Evolutionary conservation across 2,797 vertebrate species (phyloP).

Genomic region (Simalia tracyae): DNA sequence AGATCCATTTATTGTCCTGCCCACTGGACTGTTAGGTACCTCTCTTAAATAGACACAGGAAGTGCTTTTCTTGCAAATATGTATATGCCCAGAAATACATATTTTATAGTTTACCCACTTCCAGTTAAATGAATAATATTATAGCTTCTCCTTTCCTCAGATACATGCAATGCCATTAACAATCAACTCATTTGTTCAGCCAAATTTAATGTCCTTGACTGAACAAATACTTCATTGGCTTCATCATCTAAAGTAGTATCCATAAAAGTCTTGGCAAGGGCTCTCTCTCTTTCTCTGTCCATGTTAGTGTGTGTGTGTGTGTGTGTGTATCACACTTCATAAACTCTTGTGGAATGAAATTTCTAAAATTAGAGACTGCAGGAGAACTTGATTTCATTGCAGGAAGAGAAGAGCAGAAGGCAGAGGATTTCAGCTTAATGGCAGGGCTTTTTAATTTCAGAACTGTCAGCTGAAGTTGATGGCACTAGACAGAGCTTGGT

Average conservation of each 20-base stretch:
- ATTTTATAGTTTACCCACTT: slow-evolving; percentile 2
- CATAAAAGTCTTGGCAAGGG: slow-evolving; percentile 23
- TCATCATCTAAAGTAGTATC: slow-evolving; percentile 12
- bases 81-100: neutral
- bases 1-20: neutral
- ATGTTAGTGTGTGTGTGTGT: neutral
- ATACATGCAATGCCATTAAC: neutral
- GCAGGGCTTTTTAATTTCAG: neutral
- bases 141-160: slow-evolving; percentile 11
- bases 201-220: slow-evolving; percentile 30
- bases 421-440: neutral
- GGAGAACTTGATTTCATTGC: slow-evolving; percentile 11
- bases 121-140: slow-evolving; percentile 3
- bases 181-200: slow-evolving; percentile 31
- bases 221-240: slow-evolving; percentile 20
- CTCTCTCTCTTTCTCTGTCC: neutral
- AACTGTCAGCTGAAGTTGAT: neutral
- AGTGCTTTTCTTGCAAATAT: neutral
- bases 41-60: neutral
- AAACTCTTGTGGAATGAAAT: neutral
- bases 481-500: neutral
- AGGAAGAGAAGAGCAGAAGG: neutral
- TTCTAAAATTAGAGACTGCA: slow-evolving; percentile 19
- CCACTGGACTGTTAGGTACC: neutral
- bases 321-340: neutral